Percentiles rank a stretch among this genome's conserved stretches.
Evolutionary conservation across 64 coral and sea anemone genomes (phyloP).

Genomic region (Dendronephthya gigantea): DNA sequence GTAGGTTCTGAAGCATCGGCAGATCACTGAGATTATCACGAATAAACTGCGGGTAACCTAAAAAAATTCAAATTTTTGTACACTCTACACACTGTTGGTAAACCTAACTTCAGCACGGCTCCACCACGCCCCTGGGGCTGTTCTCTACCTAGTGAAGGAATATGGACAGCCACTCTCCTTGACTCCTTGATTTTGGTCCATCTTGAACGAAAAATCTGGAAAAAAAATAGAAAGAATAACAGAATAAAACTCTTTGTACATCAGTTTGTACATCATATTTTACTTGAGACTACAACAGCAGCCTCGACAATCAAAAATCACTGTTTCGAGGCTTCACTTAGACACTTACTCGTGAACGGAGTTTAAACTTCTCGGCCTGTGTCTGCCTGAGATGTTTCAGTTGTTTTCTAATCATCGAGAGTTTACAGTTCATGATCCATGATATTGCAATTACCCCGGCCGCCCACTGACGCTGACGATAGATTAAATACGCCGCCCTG

Average conservation of each 20-base stretch:
- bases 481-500: conserved; percentile 58
- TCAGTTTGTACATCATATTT: too few species aligned
- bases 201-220: conserved; percentile 40
- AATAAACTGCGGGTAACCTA: conserved; percentile 77
- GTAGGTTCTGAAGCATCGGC: conserved; percentile 78
- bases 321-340: too few species aligned
- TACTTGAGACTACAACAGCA: too few species aligned
- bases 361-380: conserved; percentile 72
- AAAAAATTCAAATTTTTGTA: too few species aligned
- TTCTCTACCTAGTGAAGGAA: conserved; percentile 63
- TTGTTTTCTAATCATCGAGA: conserved; percentile 92
- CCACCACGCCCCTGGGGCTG: too few species aligned
- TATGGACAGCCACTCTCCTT: conserved; percentile 50
- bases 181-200: conserved; percentile 61
- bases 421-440: conserved; percentile 98
- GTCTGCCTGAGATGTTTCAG: conserved; percentile 54
- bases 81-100: too few species aligned
- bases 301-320: too few species aligned
- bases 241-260: not conserved
- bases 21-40: conserved; percentile 75
- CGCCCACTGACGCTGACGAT: conserved; percentile 83
- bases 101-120: too few species aligned
- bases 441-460: conserved; percentile 97
- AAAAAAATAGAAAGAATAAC: not conserved
- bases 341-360: conserved; percentile 60